Evolutionary conservation across 1,140 invertebrate genomes (phyloP).

Genomic region (Drosophila sp.): DNA sequence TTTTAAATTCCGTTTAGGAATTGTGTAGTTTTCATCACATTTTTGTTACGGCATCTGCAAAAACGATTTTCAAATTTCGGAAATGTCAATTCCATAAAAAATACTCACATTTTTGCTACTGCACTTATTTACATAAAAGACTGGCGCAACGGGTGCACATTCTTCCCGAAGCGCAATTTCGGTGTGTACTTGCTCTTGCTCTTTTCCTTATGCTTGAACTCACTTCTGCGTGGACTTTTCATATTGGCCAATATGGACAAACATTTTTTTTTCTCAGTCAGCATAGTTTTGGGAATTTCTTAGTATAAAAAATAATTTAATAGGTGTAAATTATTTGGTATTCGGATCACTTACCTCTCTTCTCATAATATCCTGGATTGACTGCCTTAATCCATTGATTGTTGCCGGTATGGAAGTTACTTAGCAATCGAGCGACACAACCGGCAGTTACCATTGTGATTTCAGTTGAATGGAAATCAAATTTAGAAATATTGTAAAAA

Average conservation of each 20-base stretch:
- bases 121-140: background rate
- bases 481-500: conserved; percentile 2
- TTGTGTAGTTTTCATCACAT: no score
- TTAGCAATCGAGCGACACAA: conserved; percentile 52
- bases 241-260: no score
- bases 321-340: background rate
- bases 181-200: background rate
- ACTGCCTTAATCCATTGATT: conserved; percentile 46
- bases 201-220: background rate
- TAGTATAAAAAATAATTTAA: conserved; percentile 8
- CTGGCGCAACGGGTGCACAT: background rate
- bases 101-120: background rate
- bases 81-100: background rate
- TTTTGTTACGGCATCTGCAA: background rate
- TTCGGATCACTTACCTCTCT: background rate
- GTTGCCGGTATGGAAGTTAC: background rate
- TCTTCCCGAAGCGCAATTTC: background rate
- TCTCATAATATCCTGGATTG: conserved; percentile 57
- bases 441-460: conserved; percentile 42
- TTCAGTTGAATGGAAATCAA: conserved; percentile 39
- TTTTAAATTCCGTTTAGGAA: background rate
- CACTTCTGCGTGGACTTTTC: background rate
- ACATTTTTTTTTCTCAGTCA: conserved; percentile 21
- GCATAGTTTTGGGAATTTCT: conserved; percentile 35
- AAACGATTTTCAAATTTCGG: background rate